Conservation (phyloP, 2,113 vertebrate genomes). For the Channa maculata region DNA sequence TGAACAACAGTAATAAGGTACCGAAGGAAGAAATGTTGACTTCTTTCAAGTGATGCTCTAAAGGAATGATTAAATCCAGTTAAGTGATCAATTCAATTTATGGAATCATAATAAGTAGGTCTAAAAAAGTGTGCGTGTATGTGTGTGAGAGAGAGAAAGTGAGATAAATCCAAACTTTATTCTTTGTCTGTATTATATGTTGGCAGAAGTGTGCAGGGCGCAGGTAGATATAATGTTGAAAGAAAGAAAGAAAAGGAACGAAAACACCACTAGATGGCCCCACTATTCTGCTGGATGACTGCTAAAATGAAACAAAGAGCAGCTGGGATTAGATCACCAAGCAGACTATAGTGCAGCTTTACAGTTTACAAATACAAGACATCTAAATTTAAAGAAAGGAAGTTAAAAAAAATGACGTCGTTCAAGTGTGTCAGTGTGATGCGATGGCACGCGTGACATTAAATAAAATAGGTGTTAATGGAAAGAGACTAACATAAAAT, state of each 20-base stretch:
- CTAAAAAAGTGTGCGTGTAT: neutral
- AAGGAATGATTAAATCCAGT: too few relatives aligned
- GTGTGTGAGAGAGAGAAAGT: too few relatives aligned
- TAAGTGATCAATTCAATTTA: too few relatives aligned
- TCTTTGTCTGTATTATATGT: neutral
- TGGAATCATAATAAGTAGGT: too few relatives aligned
- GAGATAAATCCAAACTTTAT: neutral
- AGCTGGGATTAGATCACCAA: slow-evolving; percentile 69
- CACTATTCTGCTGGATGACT: slow-evolving; percentile 11
- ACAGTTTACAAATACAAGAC: slow-evolving; percentile 15
- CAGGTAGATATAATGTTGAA: neutral
- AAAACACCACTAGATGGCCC: slow-evolving; percentile 51
- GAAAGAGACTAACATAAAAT: neutral
- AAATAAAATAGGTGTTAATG: neutral
- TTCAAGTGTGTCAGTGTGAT: neutral
- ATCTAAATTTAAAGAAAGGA: neutral
- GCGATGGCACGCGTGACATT: neutral
- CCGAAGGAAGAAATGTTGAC: too few relatives aligned
- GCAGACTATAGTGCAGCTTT: slow-evolving; percentile 32
- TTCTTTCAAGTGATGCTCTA: too few relatives aligned
- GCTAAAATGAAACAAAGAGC: slow-evolving; percentile 54
- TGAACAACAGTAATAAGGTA: too few relatives aligned
- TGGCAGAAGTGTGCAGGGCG: neutral
- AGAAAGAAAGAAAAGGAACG: neutral
- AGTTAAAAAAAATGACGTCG: neutral